Conservation (phyloP, 2,888 invertebrate species). For the Rhagonycha lutea region DNA sequence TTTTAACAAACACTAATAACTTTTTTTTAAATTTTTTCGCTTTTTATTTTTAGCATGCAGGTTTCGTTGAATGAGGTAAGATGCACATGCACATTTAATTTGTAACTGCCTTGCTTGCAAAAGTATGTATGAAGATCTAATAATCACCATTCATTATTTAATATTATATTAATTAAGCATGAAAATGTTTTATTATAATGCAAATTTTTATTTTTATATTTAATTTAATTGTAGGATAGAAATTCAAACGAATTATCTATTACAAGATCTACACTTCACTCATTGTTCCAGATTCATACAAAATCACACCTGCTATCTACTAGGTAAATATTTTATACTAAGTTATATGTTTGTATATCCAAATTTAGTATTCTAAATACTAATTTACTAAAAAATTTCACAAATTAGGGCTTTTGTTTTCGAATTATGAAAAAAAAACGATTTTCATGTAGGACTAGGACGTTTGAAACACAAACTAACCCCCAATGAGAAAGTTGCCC, state of each 20-base stretch:
- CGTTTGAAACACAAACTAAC: no score
- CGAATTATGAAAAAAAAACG: background rate
- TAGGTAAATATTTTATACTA: constrained; percentile 18
- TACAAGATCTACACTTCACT: constrained; percentile 46
- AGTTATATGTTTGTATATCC: no score
- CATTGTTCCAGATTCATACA: constrained; percentile 47
- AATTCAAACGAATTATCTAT: constrained; percentile 44
- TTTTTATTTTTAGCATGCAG: constrained; percentile 44
- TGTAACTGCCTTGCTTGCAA: constrained; percentile 26
- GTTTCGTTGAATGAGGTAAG: constrained; percentile 43
- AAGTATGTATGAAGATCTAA: constrained; percentile 3
- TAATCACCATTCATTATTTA: constrained; percentile 3
- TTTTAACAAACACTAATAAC: background rate
- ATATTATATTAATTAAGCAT: background rate
- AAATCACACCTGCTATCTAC: constrained; percentile 39
- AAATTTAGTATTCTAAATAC: background rate
- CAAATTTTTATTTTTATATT: background rate
- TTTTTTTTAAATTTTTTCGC: constrained; percentile 19
- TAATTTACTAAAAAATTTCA: background rate
- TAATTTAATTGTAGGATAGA: constrained; percentile 37
- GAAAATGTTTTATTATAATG: background rate
- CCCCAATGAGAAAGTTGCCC: no score
- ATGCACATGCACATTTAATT: constrained; percentile 20
- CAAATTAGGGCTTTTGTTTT: background rate
- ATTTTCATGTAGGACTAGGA: background rate